Evolutionary conservation across 1,140 invertebrate species (phyloP).

Genomic region (Achroia grisella): DNA sequence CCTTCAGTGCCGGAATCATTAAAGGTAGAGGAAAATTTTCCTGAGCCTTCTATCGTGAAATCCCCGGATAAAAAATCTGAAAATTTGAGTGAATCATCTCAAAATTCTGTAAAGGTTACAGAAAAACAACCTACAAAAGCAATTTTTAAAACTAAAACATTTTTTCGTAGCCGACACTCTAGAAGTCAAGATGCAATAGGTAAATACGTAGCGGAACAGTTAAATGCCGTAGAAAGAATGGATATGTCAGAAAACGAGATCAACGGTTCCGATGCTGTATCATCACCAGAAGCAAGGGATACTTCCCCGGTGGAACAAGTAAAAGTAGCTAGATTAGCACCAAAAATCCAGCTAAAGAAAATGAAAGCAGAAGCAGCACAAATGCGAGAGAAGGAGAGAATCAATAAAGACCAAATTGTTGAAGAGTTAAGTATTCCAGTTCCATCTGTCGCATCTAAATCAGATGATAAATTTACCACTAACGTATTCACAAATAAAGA

Average conservation of each 20-base stretch:
- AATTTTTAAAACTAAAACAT: constrained; percentile 71
- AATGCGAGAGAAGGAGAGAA: constrained; percentile 44
- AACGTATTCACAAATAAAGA: background rate
- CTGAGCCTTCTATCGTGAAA: constrained; percentile 60
- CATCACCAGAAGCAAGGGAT: constrained; percentile 44
- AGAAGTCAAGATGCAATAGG: constrained; percentile 73
- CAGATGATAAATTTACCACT: background rate
- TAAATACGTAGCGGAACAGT: constrained; percentile 68
- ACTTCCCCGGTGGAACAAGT: constrained; percentile 52
- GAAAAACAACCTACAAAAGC: constrained; percentile 58
- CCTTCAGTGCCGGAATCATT: constrained; percentile 59
- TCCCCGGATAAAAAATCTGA: constrained; percentile 62
- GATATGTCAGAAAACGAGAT: constrained; percentile 48
- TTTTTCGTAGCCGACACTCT: constrained; percentile 72
- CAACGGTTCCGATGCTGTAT: constrained; percentile 44
- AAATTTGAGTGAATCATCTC: constrained; percentile 40
- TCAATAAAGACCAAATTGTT: constrained; percentile 7
- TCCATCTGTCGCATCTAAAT: too few relatives aligned
- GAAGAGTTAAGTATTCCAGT: constrained; percentile 9
- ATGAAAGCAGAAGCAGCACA: constrained; percentile 63
- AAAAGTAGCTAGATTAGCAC: constrained; percentile 59
- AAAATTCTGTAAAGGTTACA: constrained; percentile 27
- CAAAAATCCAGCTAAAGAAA: constrained; percentile 71
- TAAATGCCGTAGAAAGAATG: constrained; percentile 60
- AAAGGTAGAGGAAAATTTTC: constrained; percentile 70